Evolutionary conservation across 2,113 vertebrate genomes (phyloP).

Genomic region (Hyla sarda): DNA sequence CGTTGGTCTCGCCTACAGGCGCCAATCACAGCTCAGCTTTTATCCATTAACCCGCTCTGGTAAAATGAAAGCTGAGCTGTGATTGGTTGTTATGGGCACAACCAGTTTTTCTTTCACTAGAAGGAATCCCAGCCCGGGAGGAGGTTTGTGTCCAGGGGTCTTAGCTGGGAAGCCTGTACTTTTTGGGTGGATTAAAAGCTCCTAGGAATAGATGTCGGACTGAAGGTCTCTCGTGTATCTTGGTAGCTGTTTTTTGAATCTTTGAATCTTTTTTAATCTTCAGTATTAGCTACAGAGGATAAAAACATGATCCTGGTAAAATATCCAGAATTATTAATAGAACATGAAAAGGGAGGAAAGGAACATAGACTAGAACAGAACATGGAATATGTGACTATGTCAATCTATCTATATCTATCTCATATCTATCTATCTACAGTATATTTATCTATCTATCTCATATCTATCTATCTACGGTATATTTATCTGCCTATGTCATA

Average conservation of each 20-base stretch:
- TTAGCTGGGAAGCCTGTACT: not conserved
- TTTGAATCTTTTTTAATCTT: not conserved
- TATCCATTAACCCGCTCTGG: too few relatives aligned
- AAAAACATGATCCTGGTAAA: slow-evolving; percentile 11
- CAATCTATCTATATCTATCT: not conserved
- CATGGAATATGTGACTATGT: not conserved
- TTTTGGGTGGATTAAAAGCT: slow-evolving; percentile 17
- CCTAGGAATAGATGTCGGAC: not conserved
- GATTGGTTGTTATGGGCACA: too few relatives aligned
- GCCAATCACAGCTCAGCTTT: not conserved
- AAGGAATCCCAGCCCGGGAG: not conserved
- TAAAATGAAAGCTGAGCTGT: too few relatives aligned
- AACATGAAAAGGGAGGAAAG: not conserved
- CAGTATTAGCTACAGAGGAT: not conserved
- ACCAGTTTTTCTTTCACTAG: too few relatives aligned
- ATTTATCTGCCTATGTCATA: not conserved
- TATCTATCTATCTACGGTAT: not conserved
- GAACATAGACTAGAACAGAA: not conserved
- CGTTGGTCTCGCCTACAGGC: not conserved
- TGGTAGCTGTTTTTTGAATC: not conserved
- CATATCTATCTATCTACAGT: not conserved
- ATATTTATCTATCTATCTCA: not conserved
- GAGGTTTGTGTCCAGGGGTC: not conserved
- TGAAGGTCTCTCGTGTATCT: not conserved
- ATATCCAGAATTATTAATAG: not conserved